Percentiles rank a stretch among this genome's conserved stretches.
These are phyloP conservation scores for Siniperca undulata DNA, from an alignment of 2,797 vertebrate genomes.

Conservation along the genomic window DNA sequence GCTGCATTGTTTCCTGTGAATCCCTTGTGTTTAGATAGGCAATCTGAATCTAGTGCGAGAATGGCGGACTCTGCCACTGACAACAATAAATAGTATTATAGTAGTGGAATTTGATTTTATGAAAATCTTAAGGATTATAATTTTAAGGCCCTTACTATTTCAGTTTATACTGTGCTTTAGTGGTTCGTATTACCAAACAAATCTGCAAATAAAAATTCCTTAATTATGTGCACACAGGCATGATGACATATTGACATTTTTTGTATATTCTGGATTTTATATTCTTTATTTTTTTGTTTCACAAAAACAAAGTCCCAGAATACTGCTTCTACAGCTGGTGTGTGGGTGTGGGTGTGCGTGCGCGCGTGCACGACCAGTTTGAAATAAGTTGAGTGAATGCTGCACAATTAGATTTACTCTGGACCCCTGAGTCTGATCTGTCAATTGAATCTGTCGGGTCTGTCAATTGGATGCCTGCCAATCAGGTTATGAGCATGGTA, in stretches of 20 bases:
- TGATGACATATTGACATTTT: background rate
- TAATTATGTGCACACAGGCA: background rate
- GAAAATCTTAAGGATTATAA: background rate
- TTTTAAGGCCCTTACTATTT: background rate
- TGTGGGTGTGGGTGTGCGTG: background rate
- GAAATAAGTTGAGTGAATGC: slow-evolving; percentile 6
- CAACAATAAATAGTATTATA: background rate
- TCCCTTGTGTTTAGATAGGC: background rate
- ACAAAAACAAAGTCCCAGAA: background rate
- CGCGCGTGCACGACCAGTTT: background rate
- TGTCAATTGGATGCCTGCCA: slow-evolving; percentile 7
- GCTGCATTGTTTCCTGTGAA: background rate
- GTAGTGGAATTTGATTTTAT: background rate
- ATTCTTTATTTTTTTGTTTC: background rate
- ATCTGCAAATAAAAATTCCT: background rate
- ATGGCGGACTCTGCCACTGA: background rate
- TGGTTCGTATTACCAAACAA: background rate
- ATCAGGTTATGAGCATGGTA: slow-evolving; percentile 16
- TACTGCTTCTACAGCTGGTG: background rate
- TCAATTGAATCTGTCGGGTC: too few relatives aligned
- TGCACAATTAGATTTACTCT: background rate
- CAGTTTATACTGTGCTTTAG: background rate
- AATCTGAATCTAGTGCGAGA: background rate
- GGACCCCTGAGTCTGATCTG: slow-evolving; percentile 22
- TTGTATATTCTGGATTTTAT: background rate